Evolutionary conservation across 2,888 invertebrate species (phyloP), one percentile per base, ranked within the genome.

Genomic region (Orchesella flavescens): DNA sequence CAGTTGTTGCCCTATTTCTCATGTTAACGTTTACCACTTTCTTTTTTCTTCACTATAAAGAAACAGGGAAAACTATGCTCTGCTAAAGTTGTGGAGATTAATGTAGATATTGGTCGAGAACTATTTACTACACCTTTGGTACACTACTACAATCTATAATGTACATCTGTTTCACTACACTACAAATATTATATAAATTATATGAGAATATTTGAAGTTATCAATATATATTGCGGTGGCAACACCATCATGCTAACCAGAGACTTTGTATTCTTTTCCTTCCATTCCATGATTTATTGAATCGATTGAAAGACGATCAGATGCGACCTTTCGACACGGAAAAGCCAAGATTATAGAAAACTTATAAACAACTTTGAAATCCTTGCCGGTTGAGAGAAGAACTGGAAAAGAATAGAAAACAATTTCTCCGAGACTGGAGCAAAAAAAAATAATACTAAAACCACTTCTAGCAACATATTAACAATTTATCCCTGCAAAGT

Each of bases 221-320:
- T 34, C 34, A 34, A 34, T 34, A 7, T 34, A 7, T 34, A 49
- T n/a, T n/a, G 49, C n/a, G 49, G 49, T 49, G 10, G 49, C 12
- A 49, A 3, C 49, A 49, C 3, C 12, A 49, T n/a, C 12, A 49
- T n/a, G 3, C n/a, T 49, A 7, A 10, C 44, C 55, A 55, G 55
- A 55, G 55, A 5, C 13, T 53, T 5, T 59, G 59, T 46, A 82
- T 34, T 83, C 63, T 34, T 83, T 77, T 77, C 78, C 73, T 78
- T 71, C 69, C 84, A 61, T 55, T 82, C 79, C 73, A 86, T 86
- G 88, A 88, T 88, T 88, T 88, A 88, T 88, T 75, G 87, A 76
- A 78, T 83, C 83, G 82, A 86, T 83, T 76, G 79, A 80, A 83
- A 63, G 80, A 74, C 84, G 85, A 86, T 84, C 85, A 86, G 86